These are phyloP conservation scores for Cyprinodon brontotheroides DNA, from an alignment of 2,113 vertebrate species.

Conservation along the genomic window DNA sequence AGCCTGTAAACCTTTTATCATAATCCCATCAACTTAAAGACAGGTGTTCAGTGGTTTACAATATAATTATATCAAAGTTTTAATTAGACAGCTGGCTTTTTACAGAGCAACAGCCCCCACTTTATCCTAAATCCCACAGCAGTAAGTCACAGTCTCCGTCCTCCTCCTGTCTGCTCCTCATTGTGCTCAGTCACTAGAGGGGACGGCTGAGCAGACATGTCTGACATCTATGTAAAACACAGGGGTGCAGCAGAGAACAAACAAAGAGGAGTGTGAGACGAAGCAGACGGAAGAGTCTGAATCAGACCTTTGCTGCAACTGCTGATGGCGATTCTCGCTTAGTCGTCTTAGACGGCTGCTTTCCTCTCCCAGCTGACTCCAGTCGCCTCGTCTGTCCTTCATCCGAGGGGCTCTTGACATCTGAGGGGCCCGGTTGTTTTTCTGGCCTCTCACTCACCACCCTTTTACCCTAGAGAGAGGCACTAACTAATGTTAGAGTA, in stretches of 20 bases:
- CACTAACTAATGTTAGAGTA: constrained; percentile 4
- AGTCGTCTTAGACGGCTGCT: constrained; percentile 68
- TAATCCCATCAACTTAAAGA: background rate
- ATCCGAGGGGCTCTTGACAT: constrained; percentile 64
- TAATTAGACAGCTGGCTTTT: background rate
- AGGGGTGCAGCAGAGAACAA: constrained; percentile 30
- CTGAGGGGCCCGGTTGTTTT: constrained; percentile 51
- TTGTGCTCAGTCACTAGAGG: constrained; percentile 64
- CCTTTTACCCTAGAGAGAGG: constrained; percentile 83
- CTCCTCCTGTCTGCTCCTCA: constrained; percentile 49
- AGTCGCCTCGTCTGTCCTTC: constrained; percentile 65
- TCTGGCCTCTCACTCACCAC: constrained; percentile 86
- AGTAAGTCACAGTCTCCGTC: constrained; percentile 44
- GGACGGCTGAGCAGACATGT: constrained; percentile 59
- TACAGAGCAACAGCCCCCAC: constrained; percentile 22
- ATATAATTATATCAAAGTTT: background rate
- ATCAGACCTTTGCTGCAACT: constrained; percentile 72
- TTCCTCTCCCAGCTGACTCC: constrained; percentile 71
- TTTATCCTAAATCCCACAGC: constrained; percentile 16
- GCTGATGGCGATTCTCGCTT: constrained; percentile 72
- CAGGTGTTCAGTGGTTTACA: background rate
- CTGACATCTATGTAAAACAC: constrained; percentile 77
- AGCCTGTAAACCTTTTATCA: background rate
- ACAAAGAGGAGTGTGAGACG: constrained; percentile 39
- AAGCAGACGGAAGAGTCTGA: constrained; percentile 18